Base-by-base conservation (phyloP, 2,113 vertebrate species). In the Takifugu bimaculatus region DNA sequence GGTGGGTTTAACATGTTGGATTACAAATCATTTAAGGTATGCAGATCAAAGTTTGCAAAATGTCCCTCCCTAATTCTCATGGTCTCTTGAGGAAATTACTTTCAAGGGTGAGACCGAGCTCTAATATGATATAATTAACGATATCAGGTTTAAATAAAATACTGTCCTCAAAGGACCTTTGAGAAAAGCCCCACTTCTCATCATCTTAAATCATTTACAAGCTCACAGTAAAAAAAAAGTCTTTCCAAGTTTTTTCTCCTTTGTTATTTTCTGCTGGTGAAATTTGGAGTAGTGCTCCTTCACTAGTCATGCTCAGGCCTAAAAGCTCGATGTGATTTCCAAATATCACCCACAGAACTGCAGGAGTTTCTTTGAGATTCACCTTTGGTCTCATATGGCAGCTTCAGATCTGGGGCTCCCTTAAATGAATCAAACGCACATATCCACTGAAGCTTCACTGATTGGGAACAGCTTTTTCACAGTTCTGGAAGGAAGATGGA, bases 31-130 rank as follows among this genome's bases (percentile, higher is more conserved):
- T 79, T 81, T 70, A 35, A 64, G 67, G 54, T 70, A 75, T 69
- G 72, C 57, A 64, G 50, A 78, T 80, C 27, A 63, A 60, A 63
- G 26, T 69, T 77, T 50, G 45, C 29, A 50, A 65, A 66, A 76
- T 73, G 62, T 32, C 61, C 70, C 43, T 14, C 53, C 45, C 29
- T 75, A 71, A 72, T 69, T 54, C 66, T 51, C 49, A 27, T 26
- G 14, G 62, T 57, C 72, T 61, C 43, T 13, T 13, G 56, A 80
- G 81, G 73, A 83, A 83, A 83, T 83, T 74, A 53, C 69, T 80
- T 77, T 75, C 26, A 44, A 59, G 64, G 26, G 53, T 50, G 54
- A 71, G 60, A 53, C 54, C 26, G 42, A 48, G 25, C 54, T 62
- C 25, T 51, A 29, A 59, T 77, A 20, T 60, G 14, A 75, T 63